Evolutionary conservation across 2,888 invertebrate genomes (phyloP).

Genomic region (Polymixis lichenea): DNA sequence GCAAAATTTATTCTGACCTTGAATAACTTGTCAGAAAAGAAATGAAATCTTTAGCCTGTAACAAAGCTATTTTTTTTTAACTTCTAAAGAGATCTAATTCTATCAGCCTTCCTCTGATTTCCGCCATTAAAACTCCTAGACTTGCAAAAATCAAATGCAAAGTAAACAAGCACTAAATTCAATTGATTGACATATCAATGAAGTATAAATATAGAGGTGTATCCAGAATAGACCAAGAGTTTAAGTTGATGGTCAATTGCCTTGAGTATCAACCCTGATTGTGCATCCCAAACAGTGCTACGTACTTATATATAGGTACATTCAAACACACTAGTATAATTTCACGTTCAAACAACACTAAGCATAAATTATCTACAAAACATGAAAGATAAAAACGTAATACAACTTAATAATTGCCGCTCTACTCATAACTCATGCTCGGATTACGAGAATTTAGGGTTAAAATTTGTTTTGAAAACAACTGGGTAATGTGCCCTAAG

Average conservation of each 20-base stretch:
- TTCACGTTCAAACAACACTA: background rate
- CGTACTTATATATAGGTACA: background rate
- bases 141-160: background rate
- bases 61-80: background rate
- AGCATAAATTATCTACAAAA: conserved; percentile 29
- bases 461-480: conserved; percentile 60
- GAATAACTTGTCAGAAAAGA: background rate
- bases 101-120: background rate
- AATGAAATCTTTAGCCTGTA: background rate
- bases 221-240: background rate
- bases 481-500: conserved; percentile 30
- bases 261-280: background rate
- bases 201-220: too few relatives aligned
- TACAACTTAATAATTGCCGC: conserved; percentile 56
- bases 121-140: background rate
- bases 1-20: background rate
- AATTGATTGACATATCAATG: background rate
- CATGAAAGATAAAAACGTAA: conserved; percentile 51
- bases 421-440: conserved; percentile 57
- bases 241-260: background rate
- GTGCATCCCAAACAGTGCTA: background rate
- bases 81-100: too few relatives aligned
- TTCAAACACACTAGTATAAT: background rate
- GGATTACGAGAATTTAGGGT: conserved; percentile 61
- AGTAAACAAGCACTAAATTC: background rate